Base-by-base conservation (phyloP, 2,888 invertebrate genomes). In the Cepaea hortensis region DNA sequence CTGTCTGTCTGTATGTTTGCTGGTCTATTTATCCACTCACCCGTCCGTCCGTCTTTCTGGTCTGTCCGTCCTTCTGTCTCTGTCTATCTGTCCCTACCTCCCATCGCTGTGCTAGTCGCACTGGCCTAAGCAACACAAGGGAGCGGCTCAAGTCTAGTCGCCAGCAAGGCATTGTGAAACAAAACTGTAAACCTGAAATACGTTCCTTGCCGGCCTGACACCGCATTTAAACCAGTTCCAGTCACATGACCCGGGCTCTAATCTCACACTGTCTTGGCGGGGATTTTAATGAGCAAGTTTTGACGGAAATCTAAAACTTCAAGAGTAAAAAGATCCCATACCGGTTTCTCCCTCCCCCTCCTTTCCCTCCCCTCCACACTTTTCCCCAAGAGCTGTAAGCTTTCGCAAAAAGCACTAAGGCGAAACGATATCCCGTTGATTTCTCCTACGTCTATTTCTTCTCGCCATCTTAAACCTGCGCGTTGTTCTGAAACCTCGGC, bases 211-310 rank as follows among this genome's bases (percentile, higher is more conserved):
- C 3, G 46, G 62, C 61, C 61, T 62, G 62, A 79, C 61, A 73
- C 48, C 68, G 50, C n/a, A 82, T 73, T 73, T 72, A 65, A 82
- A 55, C 82, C 50, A 82, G 79, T 62, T 79, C 62, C 35, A 62
- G 79, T 35, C 62, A 79, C 18, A 46, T 15, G 61, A 35, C 62
- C 23, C 20, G 35, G 7, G 23, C 77, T 62, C 35, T 79, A 79
- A 79, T 62, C 79, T 79, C 79, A 20, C 35, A 15, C 35, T 79
- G 79, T 62, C 79, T 35, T 46, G 79, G 35, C 79, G 23, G 79
- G 79, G 79, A 79, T 79, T 79, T 50, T 79, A 62, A 79, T 79
- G 79, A 79, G 79, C 61, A 79, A 23, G 62, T 79, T 79, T 62
- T 79, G 79, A 79, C 79, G 35, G 79, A 62, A 79, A 79, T 62